phyloP scores from a whole-genome alignment of 2,797 vertebrate genomes.

The Hybognathus amarus region DNA sequence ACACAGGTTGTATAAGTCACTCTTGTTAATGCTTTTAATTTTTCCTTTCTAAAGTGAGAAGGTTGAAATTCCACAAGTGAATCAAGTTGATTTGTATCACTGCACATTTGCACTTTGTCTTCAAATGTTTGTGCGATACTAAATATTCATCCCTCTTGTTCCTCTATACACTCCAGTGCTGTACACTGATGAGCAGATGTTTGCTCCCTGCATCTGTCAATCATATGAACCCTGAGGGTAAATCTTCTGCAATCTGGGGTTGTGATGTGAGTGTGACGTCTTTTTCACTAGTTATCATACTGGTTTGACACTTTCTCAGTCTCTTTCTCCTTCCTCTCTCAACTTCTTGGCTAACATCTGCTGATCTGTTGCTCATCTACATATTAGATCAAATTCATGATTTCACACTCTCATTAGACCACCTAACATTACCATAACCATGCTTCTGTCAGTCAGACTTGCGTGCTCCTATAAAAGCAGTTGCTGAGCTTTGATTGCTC shows the following conservation, averaged over 20 bases:
- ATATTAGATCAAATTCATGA: constrained; percentile 13
- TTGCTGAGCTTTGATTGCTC: neutral
- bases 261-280: constrained; percentile 4
- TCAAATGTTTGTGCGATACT: neutral
- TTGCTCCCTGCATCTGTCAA: constrained; percentile 5
- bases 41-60: neutral
- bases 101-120: neutral
- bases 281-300: constrained; percentile 16
- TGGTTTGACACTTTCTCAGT: constrained; percentile 1
- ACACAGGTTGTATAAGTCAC: neutral
- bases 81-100: neutral
- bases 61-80: neutral
- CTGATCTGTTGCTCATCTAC: constrained; percentile 26
- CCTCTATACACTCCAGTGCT: neutral
- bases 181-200: constrained; percentile 39
- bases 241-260: constrained; percentile 4
- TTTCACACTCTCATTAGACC: constrained; percentile 13
- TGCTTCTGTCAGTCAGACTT: neutral
- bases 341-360: constrained; percentile 11
- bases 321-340: neutral
- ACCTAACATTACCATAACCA: constrained; percentile 8
- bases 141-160: constrained; percentile 16
- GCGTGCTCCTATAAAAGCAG: neutral
- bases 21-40: neutral
- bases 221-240: constrained; percentile 5